These are phyloP conservation scores for Trissoscelio sp. DNA, from an alignment of 2,888 invertebrate genomes.

Conservation along the genomic window DNA sequence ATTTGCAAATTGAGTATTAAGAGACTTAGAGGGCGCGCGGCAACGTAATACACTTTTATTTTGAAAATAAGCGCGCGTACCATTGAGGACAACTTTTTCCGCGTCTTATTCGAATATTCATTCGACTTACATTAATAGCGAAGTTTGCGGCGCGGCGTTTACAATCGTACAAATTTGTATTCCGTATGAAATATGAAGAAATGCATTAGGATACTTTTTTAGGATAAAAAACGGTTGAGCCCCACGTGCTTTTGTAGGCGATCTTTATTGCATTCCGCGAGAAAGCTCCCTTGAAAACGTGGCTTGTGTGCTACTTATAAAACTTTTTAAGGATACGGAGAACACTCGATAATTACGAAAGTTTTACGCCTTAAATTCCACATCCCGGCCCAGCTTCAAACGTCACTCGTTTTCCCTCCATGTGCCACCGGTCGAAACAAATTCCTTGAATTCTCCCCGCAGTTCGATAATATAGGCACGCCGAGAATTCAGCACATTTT, in stretches of 20 bases:
- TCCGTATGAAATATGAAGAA: slow-evolving; percentile 58
- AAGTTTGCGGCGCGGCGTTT: slow-evolving; percentile 40
- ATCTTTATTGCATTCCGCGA: slow-evolving; percentile 76
- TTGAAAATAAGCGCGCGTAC: slow-evolving; percentile 36
- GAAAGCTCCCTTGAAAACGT: slow-evolving; percentile 41
- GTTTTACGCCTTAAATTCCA: slow-evolving; percentile 81
- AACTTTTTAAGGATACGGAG: slow-evolving; percentile 81
- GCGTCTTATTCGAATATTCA: slow-evolving; percentile 56
- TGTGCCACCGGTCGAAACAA: slow-evolving; percentile 67
- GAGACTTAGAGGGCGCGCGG: slow-evolving; percentile 35
- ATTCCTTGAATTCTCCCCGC: slow-evolving; percentile 64
- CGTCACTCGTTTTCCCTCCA: slow-evolving; percentile 69
- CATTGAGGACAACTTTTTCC: slow-evolving; percentile 37
- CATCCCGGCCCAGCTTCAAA: slow-evolving; percentile 60
- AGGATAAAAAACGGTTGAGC: slow-evolving; percentile 51
- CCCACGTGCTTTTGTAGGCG: slow-evolving; percentile 61
- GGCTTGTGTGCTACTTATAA: slow-evolving; percentile 73
- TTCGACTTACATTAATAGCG: slow-evolving; percentile 35
- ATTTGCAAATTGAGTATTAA: slow-evolving; percentile 65
- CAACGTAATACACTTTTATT: slow-evolving; percentile 44
- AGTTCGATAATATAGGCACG: slow-evolving; percentile 62
- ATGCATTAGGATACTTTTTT: slow-evolving; percentile 48
- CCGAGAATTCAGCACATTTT: slow-evolving; percentile 51
- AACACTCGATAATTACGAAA: slow-evolving; percentile 82
- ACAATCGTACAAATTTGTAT: slow-evolving; percentile 51